Conservation (phyloP, 2,888 invertebrate genomes). For the Lasioglossum malachurum region DNA sequence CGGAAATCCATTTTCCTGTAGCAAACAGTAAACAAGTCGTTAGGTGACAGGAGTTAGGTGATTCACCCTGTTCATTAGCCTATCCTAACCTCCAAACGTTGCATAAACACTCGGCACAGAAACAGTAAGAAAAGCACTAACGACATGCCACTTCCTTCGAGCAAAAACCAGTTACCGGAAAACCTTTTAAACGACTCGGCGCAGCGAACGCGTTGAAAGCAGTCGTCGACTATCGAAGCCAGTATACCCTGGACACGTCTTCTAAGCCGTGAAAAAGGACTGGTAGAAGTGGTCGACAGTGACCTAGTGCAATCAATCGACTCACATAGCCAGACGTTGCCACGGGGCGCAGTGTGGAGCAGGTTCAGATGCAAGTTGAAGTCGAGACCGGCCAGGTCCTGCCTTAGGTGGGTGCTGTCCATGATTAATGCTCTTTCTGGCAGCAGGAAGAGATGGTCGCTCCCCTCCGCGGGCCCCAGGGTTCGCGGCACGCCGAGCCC, state of each 20-base stretch:
- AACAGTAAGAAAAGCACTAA: neutral
- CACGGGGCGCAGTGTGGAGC: conserved; percentile 86
- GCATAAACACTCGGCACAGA: neutral
- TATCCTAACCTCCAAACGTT: neutral
- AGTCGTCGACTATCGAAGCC: neutral
- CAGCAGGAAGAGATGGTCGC: conserved; percentile 86
- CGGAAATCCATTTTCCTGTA: neutral
- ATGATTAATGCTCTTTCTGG: conserved; percentile 86
- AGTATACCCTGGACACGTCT: conserved; percentile 6
- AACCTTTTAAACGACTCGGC: neutral
- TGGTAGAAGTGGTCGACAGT: conserved; percentile 16
- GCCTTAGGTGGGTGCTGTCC: conserved; percentile 86
- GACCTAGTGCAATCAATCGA: conserved; percentile 62
- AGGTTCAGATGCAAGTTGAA: conserved; percentile 86
- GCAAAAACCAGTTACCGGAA: conserved; percentile 16
- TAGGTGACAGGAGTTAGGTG: neutral
- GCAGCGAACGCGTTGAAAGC: neutral
- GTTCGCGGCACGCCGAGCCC: conserved; percentile 82
- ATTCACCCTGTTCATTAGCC: neutral
- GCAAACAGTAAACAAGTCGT: neutral
- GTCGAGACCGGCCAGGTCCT: conserved; percentile 86
- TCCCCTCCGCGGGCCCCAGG: conserved; percentile 85
- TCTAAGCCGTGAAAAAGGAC: conserved; percentile 10
- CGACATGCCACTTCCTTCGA: conserved; percentile 4
- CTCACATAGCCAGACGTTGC: conserved; percentile 88